These are phyloP conservation scores for Gibbula magus DNA, from an alignment of 2,888 invertebrate genomes.

Conservation along the genomic window DNA sequence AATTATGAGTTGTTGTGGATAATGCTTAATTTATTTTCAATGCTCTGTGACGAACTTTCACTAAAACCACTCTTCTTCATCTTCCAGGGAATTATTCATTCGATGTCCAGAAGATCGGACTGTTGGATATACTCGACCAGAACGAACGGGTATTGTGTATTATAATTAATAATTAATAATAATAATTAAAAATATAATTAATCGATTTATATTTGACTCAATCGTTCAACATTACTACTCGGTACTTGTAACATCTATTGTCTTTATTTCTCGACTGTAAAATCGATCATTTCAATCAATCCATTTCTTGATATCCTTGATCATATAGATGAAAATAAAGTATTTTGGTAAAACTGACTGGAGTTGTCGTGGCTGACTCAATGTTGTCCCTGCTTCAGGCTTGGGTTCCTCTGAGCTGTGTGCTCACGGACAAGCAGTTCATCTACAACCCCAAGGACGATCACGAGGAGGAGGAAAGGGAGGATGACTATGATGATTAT, in stretches of 20 bases:
- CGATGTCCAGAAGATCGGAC: background rate
- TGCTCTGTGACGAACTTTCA: no score
- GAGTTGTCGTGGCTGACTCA: background rate
- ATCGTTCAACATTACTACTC: no score
- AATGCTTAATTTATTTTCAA: no score
- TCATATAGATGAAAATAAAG: background rate
- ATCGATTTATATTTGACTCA: no score
- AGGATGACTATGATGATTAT: constrained; percentile 29
- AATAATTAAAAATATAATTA: no score
- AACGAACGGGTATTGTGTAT: background rate
- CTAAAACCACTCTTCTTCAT: no score
- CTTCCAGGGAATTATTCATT: background rate
- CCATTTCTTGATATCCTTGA: background rate
- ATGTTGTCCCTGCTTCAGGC: background rate
- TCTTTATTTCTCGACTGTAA: no score
- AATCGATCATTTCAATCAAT: no score
- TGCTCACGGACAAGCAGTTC: constrained; percentile 18
- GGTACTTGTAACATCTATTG: no score
- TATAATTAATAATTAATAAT: no score
- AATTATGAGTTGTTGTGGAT: no score
- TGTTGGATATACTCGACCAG: background rate
- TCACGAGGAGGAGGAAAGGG: constrained; percentile 10
- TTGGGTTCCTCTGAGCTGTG: constrained; percentile 19
- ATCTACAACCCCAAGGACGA: constrained; percentile 19
- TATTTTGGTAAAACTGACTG: background rate